Conservation (phyloP, 2,888 invertebrate genomes). For the Unio delphinus region DNA sequence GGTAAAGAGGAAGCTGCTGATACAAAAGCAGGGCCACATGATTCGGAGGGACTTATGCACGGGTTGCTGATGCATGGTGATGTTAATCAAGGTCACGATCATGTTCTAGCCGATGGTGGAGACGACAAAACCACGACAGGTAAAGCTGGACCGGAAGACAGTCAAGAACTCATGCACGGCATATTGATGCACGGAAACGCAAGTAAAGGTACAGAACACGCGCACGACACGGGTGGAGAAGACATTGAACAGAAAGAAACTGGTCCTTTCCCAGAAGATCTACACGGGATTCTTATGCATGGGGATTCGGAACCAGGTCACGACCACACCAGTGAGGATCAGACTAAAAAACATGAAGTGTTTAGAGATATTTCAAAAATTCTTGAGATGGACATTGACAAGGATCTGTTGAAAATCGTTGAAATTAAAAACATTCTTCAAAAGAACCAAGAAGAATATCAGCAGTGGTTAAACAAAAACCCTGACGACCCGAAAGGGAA, state of each 20-base stretch:
- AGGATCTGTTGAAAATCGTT: constrained; percentile 29
- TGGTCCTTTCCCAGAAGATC: neutral
- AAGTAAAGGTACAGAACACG: constrained; percentile 11
- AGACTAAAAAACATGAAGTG: constrained; percentile 10
- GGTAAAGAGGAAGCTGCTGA: constrained; percentile 1
- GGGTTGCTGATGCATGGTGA: constrained; percentile 12
- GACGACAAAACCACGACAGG: neutral
- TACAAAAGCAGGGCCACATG: constrained; percentile 17
- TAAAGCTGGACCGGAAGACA: constrained; percentile 22
- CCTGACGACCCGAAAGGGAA: constrained; percentile 18
- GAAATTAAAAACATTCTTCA: constrained; percentile 28
- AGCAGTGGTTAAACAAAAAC: constrained; percentile 34
- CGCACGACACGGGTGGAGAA: constrained; percentile 17
- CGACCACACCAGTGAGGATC: constrained; percentile 11
- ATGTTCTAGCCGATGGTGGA: neutral
- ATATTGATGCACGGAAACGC: constrained; percentile 41
- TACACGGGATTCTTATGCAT: constrained; percentile 45
- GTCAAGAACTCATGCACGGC: constrained; percentile 31
- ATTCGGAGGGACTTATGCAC: constrained; percentile 23
- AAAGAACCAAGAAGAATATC: constrained; percentile 36
- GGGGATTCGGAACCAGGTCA: constrained; percentile 25
- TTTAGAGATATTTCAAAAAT: constrained; percentile 28
- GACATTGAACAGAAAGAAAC: no score
- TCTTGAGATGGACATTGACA: constrained; percentile 21
- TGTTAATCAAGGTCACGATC: neutral